Base-by-base conservation (phyloP, 1,140 invertebrate genomes). In the Colletes latitarsis region DNA sequence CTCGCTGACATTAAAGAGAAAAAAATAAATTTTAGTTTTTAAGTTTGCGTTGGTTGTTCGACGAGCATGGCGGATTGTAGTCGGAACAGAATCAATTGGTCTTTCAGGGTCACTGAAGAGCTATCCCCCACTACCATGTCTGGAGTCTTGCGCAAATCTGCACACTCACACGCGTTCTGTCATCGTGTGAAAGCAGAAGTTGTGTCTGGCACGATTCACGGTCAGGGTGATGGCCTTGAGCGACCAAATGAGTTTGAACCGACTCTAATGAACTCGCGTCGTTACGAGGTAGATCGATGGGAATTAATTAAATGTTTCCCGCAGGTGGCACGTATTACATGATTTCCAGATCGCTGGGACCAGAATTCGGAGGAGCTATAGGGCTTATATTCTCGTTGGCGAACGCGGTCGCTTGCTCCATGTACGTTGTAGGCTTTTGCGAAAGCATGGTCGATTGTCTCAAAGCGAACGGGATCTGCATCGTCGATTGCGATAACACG, bases 361-460 rank as follows among this genome's bases (percentile, higher is more conserved):
- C 99, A 0, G 98, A 99, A 94, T 99, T 99, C 90, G 99, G 98
- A 10, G 97, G 98, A 12, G 96, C 96, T 1, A 97, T 97, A 83
- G 96, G 97, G n/a, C 91, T 97, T 21, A 97, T 97, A 89, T 97
- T 98, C 92, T 96, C 97, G 0, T 92, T 99, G 80, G 99, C 99
- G 19, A 99, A 99, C 93, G 98, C 98, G 0, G 98, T 99, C 0
- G 98, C 98, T 8, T 98, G 98, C 87, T 97, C 99, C 66, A 99
- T 99, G 98, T 99, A 99, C 90, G 97, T 99, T 1, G 98, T 99
- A 9, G 99, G 99, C 8, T 99, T 99, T 92, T 98, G 98, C 74
- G 98, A 99, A 92, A 98, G 98, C 12, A 94, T 99, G 84, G 94
- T 95, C 60, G 95, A 96, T 82, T 94, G 96, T 58, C 93, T 98